Evolutionary conservation across 1,140 invertebrate species (phyloP), one percentile per base, ranked within the genome.

Genomic region (Prorops nasuta): DNA sequence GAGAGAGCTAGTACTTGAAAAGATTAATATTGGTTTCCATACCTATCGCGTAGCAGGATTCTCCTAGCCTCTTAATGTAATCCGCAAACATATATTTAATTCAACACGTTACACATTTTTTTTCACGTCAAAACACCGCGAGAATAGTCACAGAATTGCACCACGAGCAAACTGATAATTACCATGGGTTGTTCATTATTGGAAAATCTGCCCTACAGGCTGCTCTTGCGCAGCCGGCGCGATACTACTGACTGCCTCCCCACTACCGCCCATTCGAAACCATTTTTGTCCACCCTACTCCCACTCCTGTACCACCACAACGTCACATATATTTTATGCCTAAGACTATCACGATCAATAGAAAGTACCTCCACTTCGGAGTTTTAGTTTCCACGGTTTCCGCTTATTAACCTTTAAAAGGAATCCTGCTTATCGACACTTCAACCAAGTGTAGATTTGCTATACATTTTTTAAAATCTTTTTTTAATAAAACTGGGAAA

Each of bases 161-260:
- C 51, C 60, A 54, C 52, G 49, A 57, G 44, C 50, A 47, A 42
- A 66, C 57, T 66, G 66, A 64, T 60, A 64, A 62, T 57, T 60
- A 58, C 54, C 57, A 57, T 55, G 63, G 56, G 48, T 53, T 47
- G 54, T 59, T 62, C 59, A 66, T 59, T 58, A 60, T 58, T 58
- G 51, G 49, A 56, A 55, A 59, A 51, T 43, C 50, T 47, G 39
- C 47, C 44, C 45, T 46, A 38, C 41, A 46, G 46, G 39, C 57
- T 66, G 63, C 63, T 66, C 59, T 56, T 64, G 65, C 61, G 63
- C 65, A 58, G 54, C 61, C 60, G 54, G 49, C 57, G 42, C 58
- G 58, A 59, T 57, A 64, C 52, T 56, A 52, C 54, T 54, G 37
- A 51, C 48, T 47, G 51, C 44, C 52, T 53, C 54, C 56, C 51